phyloP scores from a whole-genome alignment of 2,113 vertebrate genomes.

The rabbit (Oryctolagus cuniculus) region DNA sequence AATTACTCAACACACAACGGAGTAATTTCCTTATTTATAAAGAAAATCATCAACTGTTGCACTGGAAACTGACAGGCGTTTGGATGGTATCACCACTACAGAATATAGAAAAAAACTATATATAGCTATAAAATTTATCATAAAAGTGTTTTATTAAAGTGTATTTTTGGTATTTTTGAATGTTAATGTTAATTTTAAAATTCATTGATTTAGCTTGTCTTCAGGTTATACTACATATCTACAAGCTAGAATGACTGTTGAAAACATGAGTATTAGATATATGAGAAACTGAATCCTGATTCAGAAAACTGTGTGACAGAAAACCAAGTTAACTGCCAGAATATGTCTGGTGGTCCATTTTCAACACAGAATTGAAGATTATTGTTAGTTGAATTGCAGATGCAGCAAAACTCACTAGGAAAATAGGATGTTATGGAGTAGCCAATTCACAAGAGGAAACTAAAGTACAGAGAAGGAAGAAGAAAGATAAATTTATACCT shows the following conservation, averaged over 20 bases:
- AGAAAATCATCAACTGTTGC: background rate
- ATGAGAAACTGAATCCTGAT: background rate
- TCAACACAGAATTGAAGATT: too few relatives aligned
- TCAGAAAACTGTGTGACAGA: background rate
- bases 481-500: too few relatives aligned
- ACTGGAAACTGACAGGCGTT: background rate
- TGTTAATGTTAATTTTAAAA: constrained; percentile 27
- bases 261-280: background rate
- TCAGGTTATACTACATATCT: background rate
- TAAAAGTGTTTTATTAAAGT: constrained; percentile 2
- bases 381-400: too few relatives aligned
- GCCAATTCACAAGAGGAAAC: too few relatives aligned
- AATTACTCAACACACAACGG: constrained; percentile 23
- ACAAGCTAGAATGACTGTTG: background rate
- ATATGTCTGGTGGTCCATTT: too few relatives aligned
- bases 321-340: background rate
- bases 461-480: too few relatives aligned
- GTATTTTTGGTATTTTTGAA: constrained; percentile 39
- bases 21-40: background rate
- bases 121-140: constrained; percentile 22
- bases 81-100: background rate
- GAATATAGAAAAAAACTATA: background rate
- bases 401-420: too few relatives aligned
- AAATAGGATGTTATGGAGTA: too few relatives aligned
- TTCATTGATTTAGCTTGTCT: constrained; percentile 9